phyloP scores from a whole-genome alignment of 2,113 vertebrate genomes.

The Vidua chalybeata region DNA sequence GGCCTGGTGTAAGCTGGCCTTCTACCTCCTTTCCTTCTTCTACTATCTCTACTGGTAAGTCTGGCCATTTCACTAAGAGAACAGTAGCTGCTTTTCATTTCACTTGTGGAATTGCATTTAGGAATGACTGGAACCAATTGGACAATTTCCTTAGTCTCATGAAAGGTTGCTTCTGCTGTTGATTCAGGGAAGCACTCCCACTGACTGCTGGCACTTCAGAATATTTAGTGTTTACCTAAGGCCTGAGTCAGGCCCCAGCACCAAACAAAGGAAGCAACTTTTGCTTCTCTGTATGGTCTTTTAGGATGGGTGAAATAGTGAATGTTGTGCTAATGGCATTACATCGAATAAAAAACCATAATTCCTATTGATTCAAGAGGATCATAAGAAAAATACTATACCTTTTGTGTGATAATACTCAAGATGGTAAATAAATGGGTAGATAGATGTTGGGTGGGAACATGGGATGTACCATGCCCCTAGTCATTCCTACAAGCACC shows the following conservation, averaged over 20 bases:
- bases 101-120: not conserved
- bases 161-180: not conserved
- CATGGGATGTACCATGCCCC: not conserved
- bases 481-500: not conserved
- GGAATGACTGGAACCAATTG: not conserved
- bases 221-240: not conserved
- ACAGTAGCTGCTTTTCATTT: not conserved
- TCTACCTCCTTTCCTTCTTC: conserved; percentile 98
- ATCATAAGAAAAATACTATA: not conserved
- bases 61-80: not conserved
- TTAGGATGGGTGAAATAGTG: not conserved
- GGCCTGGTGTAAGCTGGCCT: conserved; percentile 98
- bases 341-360: not conserved
- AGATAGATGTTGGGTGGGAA: not conserved
- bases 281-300: not conserved
- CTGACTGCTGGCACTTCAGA: not conserved
- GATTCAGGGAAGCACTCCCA: not conserved
- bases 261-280: not conserved
- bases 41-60: conserved; percentile 99
- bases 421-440: not conserved
- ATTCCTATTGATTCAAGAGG: not conserved
- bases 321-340: not conserved
- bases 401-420: not conserved
- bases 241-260: not conserved
- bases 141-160: not conserved